A percentile compares a stretch with the other conserved stretches of the same genome.
These are phyloP conservation scores for Eclectus roratus DNA, from an alignment of 2,113 vertebrate species.

Conservation along the genomic window DNA sequence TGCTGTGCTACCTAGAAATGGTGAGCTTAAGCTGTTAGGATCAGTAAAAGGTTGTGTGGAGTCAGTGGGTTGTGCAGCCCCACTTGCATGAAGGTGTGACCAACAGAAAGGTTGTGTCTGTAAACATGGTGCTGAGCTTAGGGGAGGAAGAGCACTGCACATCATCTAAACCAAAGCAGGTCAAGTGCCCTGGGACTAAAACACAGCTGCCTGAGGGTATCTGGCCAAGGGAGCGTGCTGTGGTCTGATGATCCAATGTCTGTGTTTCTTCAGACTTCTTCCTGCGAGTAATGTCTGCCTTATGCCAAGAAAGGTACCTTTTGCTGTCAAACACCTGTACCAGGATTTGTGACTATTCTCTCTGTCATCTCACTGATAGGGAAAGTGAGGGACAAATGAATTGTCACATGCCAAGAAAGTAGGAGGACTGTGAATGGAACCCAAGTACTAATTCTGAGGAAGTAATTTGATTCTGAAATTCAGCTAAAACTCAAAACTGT, in stretches of 20 bases:
- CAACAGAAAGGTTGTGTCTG: not conserved
- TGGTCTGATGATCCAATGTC: not conserved
- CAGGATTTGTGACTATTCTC: not conserved
- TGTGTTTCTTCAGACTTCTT: not conserved
- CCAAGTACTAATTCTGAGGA: not conserved
- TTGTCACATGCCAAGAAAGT: not conserved
- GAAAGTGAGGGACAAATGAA: not conserved
- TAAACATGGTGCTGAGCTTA: too few species aligned
- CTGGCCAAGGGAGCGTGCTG: not conserved
- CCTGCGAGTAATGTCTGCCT: not conserved
- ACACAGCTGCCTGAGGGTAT: not conserved
- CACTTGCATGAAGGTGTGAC: not conserved
- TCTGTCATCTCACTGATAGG: not conserved
- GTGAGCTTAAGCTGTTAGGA: not conserved
- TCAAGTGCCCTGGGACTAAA: not conserved
- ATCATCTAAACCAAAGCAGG: not conserved
- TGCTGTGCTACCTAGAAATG: not conserved
- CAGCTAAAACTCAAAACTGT: not conserved
- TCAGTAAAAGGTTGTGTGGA: not conserved
- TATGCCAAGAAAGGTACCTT: not conserved
- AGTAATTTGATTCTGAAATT: not conserved
- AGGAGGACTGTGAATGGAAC: not conserved
- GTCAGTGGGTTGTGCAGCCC: not conserved
- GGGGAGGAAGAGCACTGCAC: not conserved
- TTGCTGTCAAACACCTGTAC: not conserved